A percentile compares a stretch with the other conserved stretches of the same genome.
Evolutionary conservation across 2,113 vertebrate species (phyloP).

Genomic region (Tringa solitaria): DNA sequence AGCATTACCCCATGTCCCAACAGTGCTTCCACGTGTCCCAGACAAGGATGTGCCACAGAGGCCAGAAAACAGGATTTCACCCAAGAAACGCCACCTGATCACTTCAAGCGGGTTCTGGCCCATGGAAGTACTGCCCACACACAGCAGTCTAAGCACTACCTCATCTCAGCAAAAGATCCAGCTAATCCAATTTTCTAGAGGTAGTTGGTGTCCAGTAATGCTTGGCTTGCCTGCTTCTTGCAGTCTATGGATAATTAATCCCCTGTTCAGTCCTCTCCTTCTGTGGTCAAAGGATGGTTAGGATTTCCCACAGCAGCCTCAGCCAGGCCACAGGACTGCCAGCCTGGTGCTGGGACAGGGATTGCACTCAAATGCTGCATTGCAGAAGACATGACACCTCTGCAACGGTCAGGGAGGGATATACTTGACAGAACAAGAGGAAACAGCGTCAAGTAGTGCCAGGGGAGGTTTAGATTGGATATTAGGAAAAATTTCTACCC

Average conservation of each 20-base stretch:
- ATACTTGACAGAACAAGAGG: neutral
- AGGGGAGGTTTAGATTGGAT: neutral
- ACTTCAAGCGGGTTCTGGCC: accelerated
- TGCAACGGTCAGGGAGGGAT: neutral
- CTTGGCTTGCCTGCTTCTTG: neutral
- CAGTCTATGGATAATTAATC: neutral
- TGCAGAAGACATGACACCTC: neutral
- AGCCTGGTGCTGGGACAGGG: neutral
- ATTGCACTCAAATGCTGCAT: neutral
- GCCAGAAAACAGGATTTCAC: neutral
- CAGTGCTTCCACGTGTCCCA: neutral
- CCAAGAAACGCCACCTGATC: neutral
- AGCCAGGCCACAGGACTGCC: neutral
- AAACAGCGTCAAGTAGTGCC: neutral
- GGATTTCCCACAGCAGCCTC: neutral
- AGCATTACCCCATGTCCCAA: neutral
- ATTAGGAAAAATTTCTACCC: neutral
- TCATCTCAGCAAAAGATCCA: neutral
- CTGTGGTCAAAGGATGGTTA: neutral
- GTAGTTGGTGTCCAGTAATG: neutral
- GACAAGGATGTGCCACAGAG: neutral
- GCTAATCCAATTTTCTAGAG: neutral
- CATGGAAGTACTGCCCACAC: neutral
- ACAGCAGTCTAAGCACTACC: neutral
- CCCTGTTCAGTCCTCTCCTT: neutral